These are phyloP conservation scores for Apamea monoglypha DNA, from an alignment of 2,888 invertebrate genomes.

Conservation along the genomic window DNA sequence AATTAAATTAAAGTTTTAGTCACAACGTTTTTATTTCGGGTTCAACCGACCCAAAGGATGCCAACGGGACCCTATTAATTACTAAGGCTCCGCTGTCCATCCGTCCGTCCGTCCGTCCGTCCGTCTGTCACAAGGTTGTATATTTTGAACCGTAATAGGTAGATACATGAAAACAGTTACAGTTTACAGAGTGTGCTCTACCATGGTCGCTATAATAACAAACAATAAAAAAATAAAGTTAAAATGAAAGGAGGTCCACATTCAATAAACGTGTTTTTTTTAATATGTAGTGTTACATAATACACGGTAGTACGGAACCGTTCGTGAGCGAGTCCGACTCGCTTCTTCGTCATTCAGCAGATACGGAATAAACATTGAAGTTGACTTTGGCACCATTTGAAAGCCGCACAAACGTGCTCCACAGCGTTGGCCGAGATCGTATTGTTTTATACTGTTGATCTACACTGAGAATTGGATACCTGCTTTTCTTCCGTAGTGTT, in stretches of 20 bases:
- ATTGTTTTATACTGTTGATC: neutral
- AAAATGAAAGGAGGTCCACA: neutral
- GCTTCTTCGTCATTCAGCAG: neutral
- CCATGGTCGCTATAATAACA: neutral
- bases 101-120: neutral
- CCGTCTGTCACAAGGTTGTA: no score
- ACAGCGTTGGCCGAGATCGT: constrained; percentile 7
- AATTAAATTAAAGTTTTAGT: no score
- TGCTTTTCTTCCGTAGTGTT: neutral
- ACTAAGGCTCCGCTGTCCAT: neutral
- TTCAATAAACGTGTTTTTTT: no score
- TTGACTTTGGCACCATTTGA: constrained; percentile 19
- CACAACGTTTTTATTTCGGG: neutral
- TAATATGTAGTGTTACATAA: neutral
- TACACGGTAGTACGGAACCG: neutral
- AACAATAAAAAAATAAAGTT: neutral
- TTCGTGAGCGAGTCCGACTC: neutral
- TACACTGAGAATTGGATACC: neutral
- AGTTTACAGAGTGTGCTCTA: neutral
- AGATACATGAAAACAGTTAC: no score
- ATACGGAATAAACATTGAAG: neutral
- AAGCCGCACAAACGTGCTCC: constrained; percentile 27
- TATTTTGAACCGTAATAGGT: no score
- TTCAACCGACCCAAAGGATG: no score
- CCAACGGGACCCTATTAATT: no score